Evolutionary conservation across 23 tunicate species (phyloP).

Genomic region (Phallusia fumigata): DNA sequence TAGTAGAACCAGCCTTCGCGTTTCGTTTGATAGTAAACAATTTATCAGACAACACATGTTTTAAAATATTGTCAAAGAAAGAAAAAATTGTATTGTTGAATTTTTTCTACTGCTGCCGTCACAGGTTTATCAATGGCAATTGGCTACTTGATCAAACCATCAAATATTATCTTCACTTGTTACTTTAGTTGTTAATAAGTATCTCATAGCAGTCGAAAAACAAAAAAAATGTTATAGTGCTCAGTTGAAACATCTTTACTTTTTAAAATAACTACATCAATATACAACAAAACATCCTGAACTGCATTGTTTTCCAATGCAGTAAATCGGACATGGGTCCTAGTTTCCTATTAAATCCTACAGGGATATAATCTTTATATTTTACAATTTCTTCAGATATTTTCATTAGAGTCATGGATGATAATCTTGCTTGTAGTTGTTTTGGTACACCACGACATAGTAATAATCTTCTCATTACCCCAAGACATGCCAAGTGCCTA

Average conservation of each 20-base stretch:
- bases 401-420: no score
- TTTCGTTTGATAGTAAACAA: no score
- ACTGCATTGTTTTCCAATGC: conserved; percentile 45
- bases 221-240: conserved; percentile 19
- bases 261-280: conserved; percentile 26
- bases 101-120: no score
- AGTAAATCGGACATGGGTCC: conserved; percentile 22
- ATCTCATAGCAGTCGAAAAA: conserved; percentile 22
- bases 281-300: no score
- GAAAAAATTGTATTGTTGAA: no score
- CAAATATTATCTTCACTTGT: neutral
- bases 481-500: conserved; percentile 46
- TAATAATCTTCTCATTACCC: conserved; percentile 22
- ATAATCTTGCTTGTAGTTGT: neutral
- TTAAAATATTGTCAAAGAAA: neutral
- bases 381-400: neutral
- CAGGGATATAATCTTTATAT: no score
- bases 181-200: conserved; percentile 3
- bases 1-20: no score
- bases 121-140: no score
- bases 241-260: neutral
- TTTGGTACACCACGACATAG: conserved; percentile 32
- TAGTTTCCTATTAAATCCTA: conserved; percentile 41
- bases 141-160: no score
- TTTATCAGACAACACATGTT: no score